phyloP scores from a whole-genome alignment of 2,797 vertebrate genomes.

The Simalia tracyae region DNA sequence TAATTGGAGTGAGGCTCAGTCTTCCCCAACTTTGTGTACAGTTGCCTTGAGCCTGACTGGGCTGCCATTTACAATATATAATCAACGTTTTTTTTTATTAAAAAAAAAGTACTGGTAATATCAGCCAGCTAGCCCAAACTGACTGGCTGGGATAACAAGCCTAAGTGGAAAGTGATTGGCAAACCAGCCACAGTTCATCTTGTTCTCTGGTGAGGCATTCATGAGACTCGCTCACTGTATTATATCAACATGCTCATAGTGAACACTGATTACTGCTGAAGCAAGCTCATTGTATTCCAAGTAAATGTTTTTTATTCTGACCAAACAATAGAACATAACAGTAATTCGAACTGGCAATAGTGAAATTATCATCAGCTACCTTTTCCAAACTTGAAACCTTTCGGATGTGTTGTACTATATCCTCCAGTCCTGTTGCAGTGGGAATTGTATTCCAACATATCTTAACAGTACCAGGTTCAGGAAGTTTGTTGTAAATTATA shows the following conservation, averaged over 20 bases:
- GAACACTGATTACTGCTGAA: not conserved
- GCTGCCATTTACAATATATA: not conserved
- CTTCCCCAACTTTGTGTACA: not conserved
- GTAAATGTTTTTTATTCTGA: too few species aligned
- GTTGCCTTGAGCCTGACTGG: not conserved
- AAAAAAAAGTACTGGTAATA: too few species aligned
- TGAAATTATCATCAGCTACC: not conserved
- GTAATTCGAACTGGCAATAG: not conserved
- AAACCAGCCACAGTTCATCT: not conserved
- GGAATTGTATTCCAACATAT: not conserved
- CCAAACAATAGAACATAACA: not conserved
- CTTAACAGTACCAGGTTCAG: not conserved
- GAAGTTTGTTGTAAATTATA: not conserved
- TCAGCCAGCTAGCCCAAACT: not conserved
- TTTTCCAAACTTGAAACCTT: not conserved
- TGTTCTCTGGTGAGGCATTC: not conserved
- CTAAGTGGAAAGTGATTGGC: not conserved
- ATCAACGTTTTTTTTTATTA: not conserved
- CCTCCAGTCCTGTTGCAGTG: not conserved
- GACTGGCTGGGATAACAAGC: not conserved
- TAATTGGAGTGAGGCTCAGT: not conserved
- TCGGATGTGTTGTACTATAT: not conserved
- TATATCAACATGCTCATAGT: not conserved
- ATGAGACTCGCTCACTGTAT: not conserved
- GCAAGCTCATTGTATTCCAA: not conserved